Percentiles rank a stretch among this genome's conserved stretches.
Conservation (phyloP, 2,113 vertebrate species). For the Ceyx cyanopectus region DNA sequence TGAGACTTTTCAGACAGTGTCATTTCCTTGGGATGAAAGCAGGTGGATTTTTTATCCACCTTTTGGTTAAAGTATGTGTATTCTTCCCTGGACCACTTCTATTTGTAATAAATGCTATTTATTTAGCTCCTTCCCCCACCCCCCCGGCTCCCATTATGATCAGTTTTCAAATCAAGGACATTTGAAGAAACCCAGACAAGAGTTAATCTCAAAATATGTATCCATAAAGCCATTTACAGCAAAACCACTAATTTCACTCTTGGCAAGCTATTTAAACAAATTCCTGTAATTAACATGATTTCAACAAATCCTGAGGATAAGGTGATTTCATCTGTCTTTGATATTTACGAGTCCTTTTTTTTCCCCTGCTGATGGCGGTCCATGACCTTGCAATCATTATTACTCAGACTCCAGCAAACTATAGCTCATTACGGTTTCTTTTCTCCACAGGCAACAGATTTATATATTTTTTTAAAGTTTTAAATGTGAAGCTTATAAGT, state of each 20-base stretch:
- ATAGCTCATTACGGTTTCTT: conserved; percentile 26
- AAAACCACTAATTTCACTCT: background rate
- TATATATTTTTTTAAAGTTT: conserved; percentile 7
- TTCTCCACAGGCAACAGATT: conserved; percentile 23
- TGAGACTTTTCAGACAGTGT: background rate
- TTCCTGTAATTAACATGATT: conserved; percentile 13
- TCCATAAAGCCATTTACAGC: background rate
- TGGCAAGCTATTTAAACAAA: conserved; percentile 47
- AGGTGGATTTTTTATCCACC: background rate
- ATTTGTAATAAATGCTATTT: background rate
- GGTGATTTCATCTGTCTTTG: conserved; percentile 25
- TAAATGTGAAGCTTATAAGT: conserved; percentile 25
- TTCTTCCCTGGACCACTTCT: background rate
- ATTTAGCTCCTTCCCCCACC: background rate
- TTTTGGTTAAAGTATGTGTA: background rate
- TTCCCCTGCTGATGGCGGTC: background rate
- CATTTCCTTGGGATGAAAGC: background rate
- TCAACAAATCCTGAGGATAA: conserved; percentile 47
- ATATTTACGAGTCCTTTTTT: conserved; percentile 25
- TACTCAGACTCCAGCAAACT: conserved; percentile 26
- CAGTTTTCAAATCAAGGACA: background rate
- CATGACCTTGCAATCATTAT: conserved; percentile 61
- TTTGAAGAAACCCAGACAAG: background rate
- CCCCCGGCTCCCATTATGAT: background rate
- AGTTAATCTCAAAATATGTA: background rate